Base-by-base conservation (phyloP, 2,113 vertebrate genomes). In the Chamaetylas fuelleborni region DNA sequence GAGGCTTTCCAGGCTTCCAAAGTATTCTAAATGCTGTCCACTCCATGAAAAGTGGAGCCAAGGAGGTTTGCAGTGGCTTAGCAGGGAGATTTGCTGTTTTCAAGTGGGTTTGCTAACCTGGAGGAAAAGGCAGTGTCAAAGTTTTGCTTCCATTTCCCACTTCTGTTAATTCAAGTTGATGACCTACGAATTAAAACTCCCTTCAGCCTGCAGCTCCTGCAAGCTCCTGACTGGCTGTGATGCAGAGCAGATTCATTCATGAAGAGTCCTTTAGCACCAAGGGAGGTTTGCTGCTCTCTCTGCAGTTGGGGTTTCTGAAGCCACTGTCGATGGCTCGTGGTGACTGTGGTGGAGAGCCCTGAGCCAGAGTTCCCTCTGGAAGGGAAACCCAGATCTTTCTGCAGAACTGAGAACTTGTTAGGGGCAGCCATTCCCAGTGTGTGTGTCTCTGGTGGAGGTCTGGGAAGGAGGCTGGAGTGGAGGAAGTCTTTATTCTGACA, bases 171-270 rank as follows among this genome's bases (percentile, higher is more conserved):
- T 48, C 15, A 76, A 87, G 50, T 8, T 47, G 45, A 13, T 53
- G 73, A 72, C 34, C 20, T 82, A 19, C 33, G 34, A 3, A 47
- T 57, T 18, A 6, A 71, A 57, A 6, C 23, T 12, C 12, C 19
- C 10, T 36, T n/a, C 61, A 51, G 40, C 40, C 40, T 28, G 8
- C 43, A 34, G 11, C 24, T 64, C 31, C 60, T 64, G 56, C 47
- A 16, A 14, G 7, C 31, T 76, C 23, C 71, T 50, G 3, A 8
- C 9, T 29, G 74, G 43, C 43, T 76, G 70, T 36, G 29, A 28
- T 4, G 42, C 5, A 5, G 40, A 14, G 48, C 43, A 40, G 0
- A 3, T 13, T 0, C 0, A 3, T 45, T 45, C 3, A 1, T 9
- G 3, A 31, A 6, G 73, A 60, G 23, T 10, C 31, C 1, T 33